phyloP scores from a whole-genome alignment of 2,113 vertebrate genomes.

The Suncus etruscus region DNA sequence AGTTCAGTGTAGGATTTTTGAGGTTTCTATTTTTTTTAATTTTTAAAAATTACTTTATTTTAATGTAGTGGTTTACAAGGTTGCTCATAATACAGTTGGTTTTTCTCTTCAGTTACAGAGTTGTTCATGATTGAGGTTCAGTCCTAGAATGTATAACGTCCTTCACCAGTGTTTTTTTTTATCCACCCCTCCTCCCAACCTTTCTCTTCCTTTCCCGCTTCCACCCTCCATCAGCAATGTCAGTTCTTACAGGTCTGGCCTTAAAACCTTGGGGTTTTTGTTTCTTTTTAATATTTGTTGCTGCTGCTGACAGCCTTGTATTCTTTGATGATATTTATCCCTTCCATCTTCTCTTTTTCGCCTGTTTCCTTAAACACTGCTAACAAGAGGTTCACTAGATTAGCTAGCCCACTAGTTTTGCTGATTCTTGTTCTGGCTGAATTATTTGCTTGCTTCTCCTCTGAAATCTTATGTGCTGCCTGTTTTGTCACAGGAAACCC shows the following conservation, averaged over 20 bases:
- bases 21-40: neutral
- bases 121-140: too few relatives aligned
- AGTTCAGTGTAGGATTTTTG: constrained; percentile 35
- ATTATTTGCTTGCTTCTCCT: constrained; percentile 37
- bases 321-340: constrained; percentile 56
- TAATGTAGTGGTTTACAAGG: too few relatives aligned
- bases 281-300: neutral
- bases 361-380: constrained; percentile 15
- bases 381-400: neutral
- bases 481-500: constrained; percentile 5
- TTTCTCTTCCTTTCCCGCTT: neutral
- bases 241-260: constrained; percentile 33
- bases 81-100: too few relatives aligned
- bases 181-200: too few relatives aligned
- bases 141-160: too few relatives aligned
- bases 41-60: too few relatives aligned
- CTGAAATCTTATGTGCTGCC: neutral
- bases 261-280: neutral
- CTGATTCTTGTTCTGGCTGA: neutral
- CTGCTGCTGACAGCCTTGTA: constrained; percentile 34
- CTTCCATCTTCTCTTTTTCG: neutral
- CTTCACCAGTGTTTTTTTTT: too few relatives aligned
- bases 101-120: too few relatives aligned
- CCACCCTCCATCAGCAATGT: neutral
- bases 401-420: constrained; percentile 18